Evolutionary conservation across 2,797 vertebrate species (phyloP), one percentile per base, ranked within the genome.

Genomic region (Sebastes baramenuke): DNA sequence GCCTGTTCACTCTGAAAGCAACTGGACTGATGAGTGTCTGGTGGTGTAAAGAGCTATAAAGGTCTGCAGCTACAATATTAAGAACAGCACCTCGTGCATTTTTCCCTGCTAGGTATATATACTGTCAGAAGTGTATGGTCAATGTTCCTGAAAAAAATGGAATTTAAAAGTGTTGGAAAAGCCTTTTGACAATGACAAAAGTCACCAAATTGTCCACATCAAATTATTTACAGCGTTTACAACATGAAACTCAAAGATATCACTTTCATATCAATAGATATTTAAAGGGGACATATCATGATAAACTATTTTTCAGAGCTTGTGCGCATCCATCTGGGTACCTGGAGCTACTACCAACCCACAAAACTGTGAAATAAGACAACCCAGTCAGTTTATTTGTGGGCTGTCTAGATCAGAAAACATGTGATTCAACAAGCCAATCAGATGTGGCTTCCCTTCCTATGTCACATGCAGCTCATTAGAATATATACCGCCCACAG

Each of bases 1-100:
- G 34, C 30, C 34, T 75, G 60, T 70, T 84, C 72, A 75, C 68
- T 73, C 71, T 73, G 66, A 38, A 55, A 77, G 66, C 61, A 78
- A 38, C 65, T 16, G 5, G 27, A 72, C 81, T 38, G 42, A 46
- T 46, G 38, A 42, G 27, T 20, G 29, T 36, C 34, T 36, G 36
- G 30, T 14, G 56, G 25, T 24, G 32, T 58, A 11, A 32, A 67
- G 22, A 52, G 36, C 22, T 29, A 22, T 60, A 27, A 38, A 79
- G 30, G 14, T 25, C 46, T 13, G 49, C 30, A 32, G 11, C 20
- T 30, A 18, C 54, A 60, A 68, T 25, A 52, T 49, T 34, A 62
- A 52, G 18, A 20, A 52, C 49, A 18, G 42, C 42, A 16, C 38
- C 38, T 42, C 14, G 2, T 42, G 38, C 38, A 46, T 46, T 46